phyloP scores from a whole-genome alignment of 2,113 vertebrate genomes.

The Xenus cinereus region DNA sequence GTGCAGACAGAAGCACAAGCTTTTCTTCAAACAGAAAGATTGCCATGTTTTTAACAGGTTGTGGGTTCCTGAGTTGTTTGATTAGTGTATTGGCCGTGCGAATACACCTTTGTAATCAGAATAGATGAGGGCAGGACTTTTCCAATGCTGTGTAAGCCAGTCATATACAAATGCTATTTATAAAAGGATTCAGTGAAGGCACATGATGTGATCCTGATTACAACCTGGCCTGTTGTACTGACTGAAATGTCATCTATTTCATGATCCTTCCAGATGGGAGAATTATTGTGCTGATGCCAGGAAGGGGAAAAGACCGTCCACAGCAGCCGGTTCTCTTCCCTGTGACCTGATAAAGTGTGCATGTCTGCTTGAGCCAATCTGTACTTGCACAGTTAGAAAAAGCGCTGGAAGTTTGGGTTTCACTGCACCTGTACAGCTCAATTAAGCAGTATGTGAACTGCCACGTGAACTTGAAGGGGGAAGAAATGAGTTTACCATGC shows the following conservation, averaged over 20 bases:
- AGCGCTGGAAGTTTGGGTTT: neutral
- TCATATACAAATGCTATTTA: neutral
- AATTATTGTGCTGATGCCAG: neutral
- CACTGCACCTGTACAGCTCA: neutral
- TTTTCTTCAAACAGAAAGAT: neutral
- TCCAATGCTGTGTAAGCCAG: neutral
- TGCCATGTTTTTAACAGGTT: neutral
- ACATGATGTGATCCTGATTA: neutral
- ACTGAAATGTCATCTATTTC: slow-evolving; percentile 8
- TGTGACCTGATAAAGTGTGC: neutral
- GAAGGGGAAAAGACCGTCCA: neutral
- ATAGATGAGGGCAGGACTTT: neutral
- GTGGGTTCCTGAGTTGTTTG: neutral
- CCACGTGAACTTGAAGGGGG: neutral
- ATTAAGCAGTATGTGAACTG: neutral
- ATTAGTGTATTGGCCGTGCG: neutral
- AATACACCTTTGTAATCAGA: neutral
- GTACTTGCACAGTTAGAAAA: neutral
- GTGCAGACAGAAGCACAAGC: neutral
- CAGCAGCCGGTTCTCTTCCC: neutral
- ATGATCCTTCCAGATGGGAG: neutral
- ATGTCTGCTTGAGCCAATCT: neutral
- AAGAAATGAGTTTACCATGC: neutral
- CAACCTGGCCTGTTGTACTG: neutral
- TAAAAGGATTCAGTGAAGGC: neutral